Conservation (phyloP, 1,140 invertebrate species). For the Papilio glaucus region DNA sequence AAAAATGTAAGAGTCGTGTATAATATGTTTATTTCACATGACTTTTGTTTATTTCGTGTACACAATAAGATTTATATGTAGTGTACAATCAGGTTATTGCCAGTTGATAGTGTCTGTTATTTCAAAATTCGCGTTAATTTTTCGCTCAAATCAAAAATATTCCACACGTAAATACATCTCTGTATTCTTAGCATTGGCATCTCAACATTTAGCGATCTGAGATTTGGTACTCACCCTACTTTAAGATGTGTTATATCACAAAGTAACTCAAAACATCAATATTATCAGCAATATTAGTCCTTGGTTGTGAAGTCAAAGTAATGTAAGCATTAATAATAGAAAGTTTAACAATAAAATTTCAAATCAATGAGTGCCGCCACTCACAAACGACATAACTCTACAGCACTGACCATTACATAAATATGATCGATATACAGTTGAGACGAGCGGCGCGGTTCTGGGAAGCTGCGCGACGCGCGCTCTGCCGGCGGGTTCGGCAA, state of each 20-base stretch:
- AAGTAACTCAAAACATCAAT: neutral
- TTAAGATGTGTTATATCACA: neutral
- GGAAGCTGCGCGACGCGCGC: neutral
- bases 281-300: neutral
- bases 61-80: too few species aligned
- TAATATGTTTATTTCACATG: too few species aligned
- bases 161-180: too few species aligned
- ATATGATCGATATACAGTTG: neutral
- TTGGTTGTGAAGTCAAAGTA: neutral
- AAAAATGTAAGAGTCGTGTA: too few species aligned
- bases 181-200: too few species aligned
- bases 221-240: too few species aligned
- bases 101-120: too few species aligned
- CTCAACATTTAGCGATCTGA: too few species aligned
- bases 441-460: neutral
- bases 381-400: neutral
- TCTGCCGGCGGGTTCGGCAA: neutral
- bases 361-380: neutral
- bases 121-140: too few species aligned
- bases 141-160: too few species aligned
- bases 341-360: neutral
- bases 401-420: neutral
- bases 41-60: too few species aligned
- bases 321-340: neutral
- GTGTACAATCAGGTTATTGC: too few species aligned